Evolutionary conservation across 2,888 invertebrate genomes (phyloP).

Genomic region (Hofmannophila pseudospretella): DNA sequence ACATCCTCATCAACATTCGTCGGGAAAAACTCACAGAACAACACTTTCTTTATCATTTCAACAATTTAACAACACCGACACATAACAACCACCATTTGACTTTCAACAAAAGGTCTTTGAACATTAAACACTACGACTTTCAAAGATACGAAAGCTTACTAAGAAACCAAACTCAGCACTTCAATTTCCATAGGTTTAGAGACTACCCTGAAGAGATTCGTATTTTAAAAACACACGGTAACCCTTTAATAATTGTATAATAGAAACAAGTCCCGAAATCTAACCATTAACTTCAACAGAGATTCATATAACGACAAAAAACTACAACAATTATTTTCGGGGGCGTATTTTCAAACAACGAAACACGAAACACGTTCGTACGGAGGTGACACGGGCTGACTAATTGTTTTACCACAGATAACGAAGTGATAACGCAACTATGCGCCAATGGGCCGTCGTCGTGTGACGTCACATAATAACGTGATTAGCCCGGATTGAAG

Average conservation of each 20-base stretch:
- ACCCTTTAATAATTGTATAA: too few species aligned
- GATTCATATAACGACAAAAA: too few species aligned
- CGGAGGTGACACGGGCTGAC: constrained; percentile 43
- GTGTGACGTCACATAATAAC: constrained; percentile 30
- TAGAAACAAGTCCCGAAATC: too few species aligned
- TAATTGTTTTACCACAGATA: constrained; percentile 59
- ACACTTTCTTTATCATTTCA: constrained; percentile 40
- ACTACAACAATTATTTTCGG: background rate
- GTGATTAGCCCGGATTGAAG: constrained; percentile 34
- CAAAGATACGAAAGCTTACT: too few species aligned
- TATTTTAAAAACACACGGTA: too few species aligned
- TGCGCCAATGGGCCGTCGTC: constrained; percentile 25
- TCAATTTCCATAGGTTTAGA: too few species aligned
- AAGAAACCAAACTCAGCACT: too few species aligned
- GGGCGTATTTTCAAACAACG: background rate
- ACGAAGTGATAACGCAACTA: constrained; percentile 45
- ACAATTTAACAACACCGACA: background rate
- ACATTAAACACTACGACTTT: too few species aligned
- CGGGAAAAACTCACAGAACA: constrained; percentile 43
- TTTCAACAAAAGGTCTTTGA: too few species aligned
- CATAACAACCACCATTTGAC: background rate
- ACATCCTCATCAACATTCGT: constrained; percentile 17
- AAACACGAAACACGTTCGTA: constrained; percentile 29
- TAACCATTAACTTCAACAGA: too few species aligned
- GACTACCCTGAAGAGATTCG: too few species aligned